Conservation (phyloP, 2,888 invertebrate species). For the Pollenia angustigena region DNA sequence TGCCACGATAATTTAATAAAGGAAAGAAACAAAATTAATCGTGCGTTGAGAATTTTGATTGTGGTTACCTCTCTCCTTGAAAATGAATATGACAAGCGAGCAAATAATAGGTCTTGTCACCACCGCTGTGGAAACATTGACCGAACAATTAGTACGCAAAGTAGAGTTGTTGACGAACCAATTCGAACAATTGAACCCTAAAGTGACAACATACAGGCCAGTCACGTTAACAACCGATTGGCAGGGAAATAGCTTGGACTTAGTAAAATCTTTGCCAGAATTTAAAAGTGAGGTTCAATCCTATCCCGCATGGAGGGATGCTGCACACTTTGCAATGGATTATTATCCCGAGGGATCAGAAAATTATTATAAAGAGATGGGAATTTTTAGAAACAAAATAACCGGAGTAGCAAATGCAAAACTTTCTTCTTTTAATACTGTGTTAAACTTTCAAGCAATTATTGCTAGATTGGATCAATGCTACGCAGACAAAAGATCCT, state of each 20-base stretch:
- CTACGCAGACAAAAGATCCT: slow-evolving; percentile 36
- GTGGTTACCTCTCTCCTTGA: too few relatives aligned
- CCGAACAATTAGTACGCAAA: not conserved
- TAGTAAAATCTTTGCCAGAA: slow-evolving; percentile 38
- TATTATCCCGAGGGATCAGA: slow-evolving; percentile 8
- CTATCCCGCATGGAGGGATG: slow-evolving; percentile 46
- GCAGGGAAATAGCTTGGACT: slow-evolving; percentile 27
- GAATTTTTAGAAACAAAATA: slow-evolving; percentile 33
- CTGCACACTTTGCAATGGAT: slow-evolving; percentile 25
- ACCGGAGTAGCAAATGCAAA: slow-evolving; percentile 16
- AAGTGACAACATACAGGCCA: not conserved
- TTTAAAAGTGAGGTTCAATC: slow-evolving; percentile 24
- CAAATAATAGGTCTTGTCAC: slow-evolving; percentile 12
- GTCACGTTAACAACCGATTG: not conserved
- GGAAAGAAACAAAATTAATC: too few relatives aligned
- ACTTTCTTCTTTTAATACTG: slow-evolving; percentile 10
- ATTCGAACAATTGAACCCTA: slow-evolving; percentile 14
- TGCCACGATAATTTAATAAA: too few relatives aligned
- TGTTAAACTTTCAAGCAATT: slow-evolving; percentile 36
- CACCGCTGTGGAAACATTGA: slow-evolving; percentile 17
- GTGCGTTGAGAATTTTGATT: too few relatives aligned
- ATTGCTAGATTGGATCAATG: slow-evolving; percentile 37
- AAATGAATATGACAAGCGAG: slow-evolving; percentile 7
- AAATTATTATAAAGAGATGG: slow-evolving; percentile 23
- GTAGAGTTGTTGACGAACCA: not conserved